Evolutionary conservation across 1,140 invertebrate genomes (phyloP), one percentile per base, ranked within the genome.

Genomic region (Cotesia typhae): DNA sequence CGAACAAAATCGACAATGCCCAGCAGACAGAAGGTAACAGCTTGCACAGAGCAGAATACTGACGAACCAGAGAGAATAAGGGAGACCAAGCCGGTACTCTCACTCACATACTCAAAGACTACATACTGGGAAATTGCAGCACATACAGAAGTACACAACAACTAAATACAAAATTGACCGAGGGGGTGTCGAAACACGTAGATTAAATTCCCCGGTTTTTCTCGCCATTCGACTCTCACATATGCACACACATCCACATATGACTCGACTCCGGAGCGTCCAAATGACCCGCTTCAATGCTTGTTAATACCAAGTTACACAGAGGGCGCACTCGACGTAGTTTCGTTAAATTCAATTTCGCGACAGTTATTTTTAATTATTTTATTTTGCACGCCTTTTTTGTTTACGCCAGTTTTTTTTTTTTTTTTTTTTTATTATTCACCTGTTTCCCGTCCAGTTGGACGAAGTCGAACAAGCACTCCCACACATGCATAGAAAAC

Each of bases 221-320:
- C 63, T 47, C 17, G 14, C 14, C 38, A 65, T 65, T 51, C 38
- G 63, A 17, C 9, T 51, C 61, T n/a, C 37, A 10, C 28, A 47
- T 47, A 47, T 41, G 9, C 5, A 47, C 10, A 47, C 41, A 47
- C 10, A 47, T 47, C 6, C 5, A 7, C 5, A 6, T 47, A 47
- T 47, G 6, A 9, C 6, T 47, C 2, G 6, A 47, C 5, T 47
- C 3, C 41, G 6, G 6, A 47, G 6, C 10, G 41, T 6, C 41
- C 10, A 65, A 65, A 51, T 51, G 37, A 51, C 63, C 17, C 28
- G 63, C 63, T 37, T 65, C 37, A 38, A 65, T 20, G 66, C 52
- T 67, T 67, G 66, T 67, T 67, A 67, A 52, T 55, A 67, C 51
- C 66, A 53, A 67, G 66, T 67, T 67, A 67, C 66, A 53, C 28